These are phyloP conservation scores for Abscondita cerata DNA, from an alignment of 2,888 invertebrate species.

Conservation along the genomic window DNA sequence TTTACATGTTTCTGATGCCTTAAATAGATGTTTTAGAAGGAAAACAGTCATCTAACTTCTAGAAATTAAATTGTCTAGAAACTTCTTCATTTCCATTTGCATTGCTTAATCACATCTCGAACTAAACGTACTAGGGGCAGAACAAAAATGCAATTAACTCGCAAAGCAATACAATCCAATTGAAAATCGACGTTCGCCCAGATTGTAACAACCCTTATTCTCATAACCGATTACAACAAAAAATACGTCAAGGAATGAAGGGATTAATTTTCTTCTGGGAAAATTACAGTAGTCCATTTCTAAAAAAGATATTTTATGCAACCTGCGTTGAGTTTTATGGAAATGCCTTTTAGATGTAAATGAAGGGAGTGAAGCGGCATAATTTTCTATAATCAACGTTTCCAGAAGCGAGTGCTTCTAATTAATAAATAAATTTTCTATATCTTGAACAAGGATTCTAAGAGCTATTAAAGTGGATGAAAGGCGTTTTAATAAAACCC, in stretches of 20 bases:
- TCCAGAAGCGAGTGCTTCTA: conserved; percentile 39
- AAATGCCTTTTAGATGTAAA: conserved; percentile 36
- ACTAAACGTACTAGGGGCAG: too few relatives aligned
- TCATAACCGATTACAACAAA: conserved; percentile 16
- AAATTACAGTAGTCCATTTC: conserved; percentile 28
- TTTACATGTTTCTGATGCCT: conserved; percentile 2
- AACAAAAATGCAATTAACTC: too few relatives aligned
- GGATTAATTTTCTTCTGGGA: conserved; percentile 28
- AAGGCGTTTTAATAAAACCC: conserved; percentile 51
- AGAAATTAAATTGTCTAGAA: conserved; percentile 7
- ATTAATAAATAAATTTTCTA: conserved; percentile 47
- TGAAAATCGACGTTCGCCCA: too few relatives aligned
- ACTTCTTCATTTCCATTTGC: neutral
- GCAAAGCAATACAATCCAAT: too few relatives aligned
- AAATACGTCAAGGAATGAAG: conserved; percentile 18
- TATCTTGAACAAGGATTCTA: conserved; percentile 41
- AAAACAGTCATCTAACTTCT: neutral
- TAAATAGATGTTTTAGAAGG: conserved; percentile 4
- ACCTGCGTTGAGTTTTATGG: conserved; percentile 32
- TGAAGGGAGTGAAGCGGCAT: conserved; percentile 33
- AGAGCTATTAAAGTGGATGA: conserved; percentile 46
- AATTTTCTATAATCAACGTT: conserved; percentile 42
- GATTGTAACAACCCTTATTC: too few relatives aligned
- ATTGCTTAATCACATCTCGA: too few relatives aligned
- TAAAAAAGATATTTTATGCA: conserved; percentile 31